Conservation (phyloP, 2,797 vertebrate species). For the Pagetopsis macropterus region DNA sequence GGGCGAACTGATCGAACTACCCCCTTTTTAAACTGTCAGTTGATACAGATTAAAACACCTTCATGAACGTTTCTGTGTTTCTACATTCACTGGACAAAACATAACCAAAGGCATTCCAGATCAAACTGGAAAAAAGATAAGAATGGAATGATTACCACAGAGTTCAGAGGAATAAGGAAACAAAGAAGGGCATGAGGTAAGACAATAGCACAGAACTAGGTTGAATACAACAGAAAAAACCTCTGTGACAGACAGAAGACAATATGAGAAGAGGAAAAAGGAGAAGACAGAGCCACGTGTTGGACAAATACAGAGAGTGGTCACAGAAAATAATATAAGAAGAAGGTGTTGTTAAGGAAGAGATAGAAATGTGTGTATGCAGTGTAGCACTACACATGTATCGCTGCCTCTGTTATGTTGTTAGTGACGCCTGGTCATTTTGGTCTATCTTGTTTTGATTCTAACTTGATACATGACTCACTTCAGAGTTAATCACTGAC, state of each 20-base stretch:
- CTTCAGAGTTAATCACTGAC: conserved; percentile 41
- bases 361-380: background rate
- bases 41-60: background rate
- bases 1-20: conserved; percentile 1
- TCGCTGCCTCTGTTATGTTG: background rate
- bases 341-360: conserved; percentile 33
- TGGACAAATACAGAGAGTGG: conserved; percentile 51
- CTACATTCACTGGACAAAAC: background rate
- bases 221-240: background rate
- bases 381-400: background rate
- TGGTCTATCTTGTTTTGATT: conserved; percentile 30
- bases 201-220: background rate
- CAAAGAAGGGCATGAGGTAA: background rate
- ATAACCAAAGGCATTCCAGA: background rate
- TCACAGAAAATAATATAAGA: conserved; percentile 20
- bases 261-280: background rate
- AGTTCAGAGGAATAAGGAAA: conserved; percentile 8
- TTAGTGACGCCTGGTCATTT: background rate
- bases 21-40: conserved; percentile 54
- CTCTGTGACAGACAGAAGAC: background rate
- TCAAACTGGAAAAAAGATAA: background rate
- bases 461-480: conserved; percentile 29
- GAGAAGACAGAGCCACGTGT: conserved; percentile 18
- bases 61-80: background rate
- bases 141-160: background rate